A percentile compares a stretch with the other conserved stretches of the same genome.
phyloP scores from a whole-genome alignment of 2,888 invertebrate species.

The Leistus spinibarbis region DNA sequence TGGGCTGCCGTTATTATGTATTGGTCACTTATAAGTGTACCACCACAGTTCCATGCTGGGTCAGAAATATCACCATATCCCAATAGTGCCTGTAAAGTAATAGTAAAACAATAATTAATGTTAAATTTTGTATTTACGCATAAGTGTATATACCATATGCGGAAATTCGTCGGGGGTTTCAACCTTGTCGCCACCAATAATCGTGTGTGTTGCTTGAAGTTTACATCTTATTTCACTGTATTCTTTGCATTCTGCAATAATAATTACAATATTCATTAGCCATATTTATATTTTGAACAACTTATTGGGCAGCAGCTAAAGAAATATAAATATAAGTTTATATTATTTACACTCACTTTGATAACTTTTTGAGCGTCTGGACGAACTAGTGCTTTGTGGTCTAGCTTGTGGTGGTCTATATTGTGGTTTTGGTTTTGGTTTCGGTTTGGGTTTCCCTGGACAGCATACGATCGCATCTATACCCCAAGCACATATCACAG shows the following conservation, averaged over 20 bases:
- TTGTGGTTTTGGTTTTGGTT: neutral
- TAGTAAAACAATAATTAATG: slow-evolving; percentile 18
- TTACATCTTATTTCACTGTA: slow-evolving; percentile 51
- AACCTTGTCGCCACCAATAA: slow-evolving; percentile 9
- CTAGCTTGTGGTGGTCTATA: neutral
- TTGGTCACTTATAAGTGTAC: slow-evolving; percentile 66
- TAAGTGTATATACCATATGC: slow-evolving; percentile 10
- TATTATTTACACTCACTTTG: slow-evolving; percentile 51
- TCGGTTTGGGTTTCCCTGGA: neutral
- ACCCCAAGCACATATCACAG: slow-evolving; percentile 7
- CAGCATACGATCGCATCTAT: slow-evolving; percentile 19
- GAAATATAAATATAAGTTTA: too few relatives aligned
- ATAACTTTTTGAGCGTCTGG: slow-evolving; percentile 46
- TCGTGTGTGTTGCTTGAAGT: slow-evolving; percentile 14
- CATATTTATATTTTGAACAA: too few relatives aligned
- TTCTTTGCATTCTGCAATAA: slow-evolving; percentile 54
- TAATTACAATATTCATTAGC: neutral
- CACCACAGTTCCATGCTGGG: slow-evolving; percentile 66
- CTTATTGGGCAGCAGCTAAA: too few relatives aligned
- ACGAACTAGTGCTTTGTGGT: slow-evolving; percentile 16
- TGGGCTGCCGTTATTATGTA: slow-evolving; percentile 74
- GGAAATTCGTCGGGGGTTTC: slow-evolving; percentile 14
- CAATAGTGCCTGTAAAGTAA: slow-evolving; percentile 48
- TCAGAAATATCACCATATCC: slow-evolving; percentile 47
- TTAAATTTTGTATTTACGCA: too few relatives aligned